Evolutionary conservation across 2,888 invertebrate species (phyloP), one percentile per base, ranked within the genome.

Genomic region (Clostera curtula): DNA sequence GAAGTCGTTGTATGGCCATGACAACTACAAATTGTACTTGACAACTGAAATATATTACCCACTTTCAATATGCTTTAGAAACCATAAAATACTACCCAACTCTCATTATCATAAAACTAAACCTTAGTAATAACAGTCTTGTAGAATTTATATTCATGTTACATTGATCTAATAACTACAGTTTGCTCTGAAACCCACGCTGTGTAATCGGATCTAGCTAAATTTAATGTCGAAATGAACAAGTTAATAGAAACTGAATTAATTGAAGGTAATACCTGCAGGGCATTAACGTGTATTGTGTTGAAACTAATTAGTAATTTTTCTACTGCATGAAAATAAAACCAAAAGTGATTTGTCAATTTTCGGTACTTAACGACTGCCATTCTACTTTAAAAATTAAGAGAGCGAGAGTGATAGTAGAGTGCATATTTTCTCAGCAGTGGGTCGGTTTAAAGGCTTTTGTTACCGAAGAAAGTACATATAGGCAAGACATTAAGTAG

Each of bases 151-250:
- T 44, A 34, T 27, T 33, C 36, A 39, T 33, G 39, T 45, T 42
- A 50, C 48, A 40, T 40, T 9, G 24, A 29, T 41, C 41, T 58
- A 56, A 61, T 57, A 67, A 61, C 56, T 49, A 57, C 40, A 56
- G 47, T 58, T 59, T 41, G 36, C 34, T 30, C 40, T 34, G 45
- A n/a, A 34, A 42, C 55, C 56, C 55, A 60, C 53, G 49, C 48
- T 36, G 39, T 44, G 43, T 56, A 57, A 62, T 57, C 56, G 54
- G 60, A 61, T 56, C 51, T 54, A 55, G 43, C 50, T 36, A 42
- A 60, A 58, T 63, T 56, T 58, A 62, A 48, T 44, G 34, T 49
- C 36, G 48, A 45, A 40, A 42, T 48, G 43, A 34, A 56, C 54
- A 48, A 53, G 48, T 53, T 59, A 62, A 60, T 62, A 59, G 49